Percentiles rank a stretch among this genome's conserved stretches.
These are phyloP conservation scores for Drosophila equinoxialis DNA, from an alignment of 1,140 invertebrate species.

Conservation along the genomic window DNA sequence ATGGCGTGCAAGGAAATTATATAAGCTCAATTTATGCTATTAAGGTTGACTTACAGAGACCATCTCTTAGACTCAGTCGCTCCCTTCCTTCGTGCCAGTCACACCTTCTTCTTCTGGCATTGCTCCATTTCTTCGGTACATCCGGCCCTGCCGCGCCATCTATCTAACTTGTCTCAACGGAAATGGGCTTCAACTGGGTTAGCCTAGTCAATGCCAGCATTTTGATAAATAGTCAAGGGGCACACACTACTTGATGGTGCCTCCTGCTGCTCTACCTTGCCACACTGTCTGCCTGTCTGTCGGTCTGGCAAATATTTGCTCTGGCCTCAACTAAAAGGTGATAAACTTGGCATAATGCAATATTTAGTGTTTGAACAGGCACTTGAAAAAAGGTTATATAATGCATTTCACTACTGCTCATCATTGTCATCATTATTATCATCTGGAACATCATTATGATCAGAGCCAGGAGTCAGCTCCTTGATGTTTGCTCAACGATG, in stretches of 20 bases:
- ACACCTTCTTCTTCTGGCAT: background rate
- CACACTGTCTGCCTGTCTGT: constrained; percentile 1
- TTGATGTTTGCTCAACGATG: constrained; percentile 51
- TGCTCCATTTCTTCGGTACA: constrained; percentile 22
- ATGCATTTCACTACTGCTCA: constrained; percentile 33
- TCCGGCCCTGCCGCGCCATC: constrained; percentile 20
- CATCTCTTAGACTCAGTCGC: background rate
- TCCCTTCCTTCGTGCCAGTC: background rate
- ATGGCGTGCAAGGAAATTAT: constrained; percentile 64
- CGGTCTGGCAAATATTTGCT: constrained; percentile 57
- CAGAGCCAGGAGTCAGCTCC: background rate
- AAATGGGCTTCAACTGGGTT: constrained; percentile 46
- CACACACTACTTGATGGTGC: constrained; percentile 5
- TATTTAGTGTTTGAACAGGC: constrained; percentile 63
- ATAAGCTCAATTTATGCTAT: constrained; percentile 64
- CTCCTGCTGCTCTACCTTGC: too few species aligned
- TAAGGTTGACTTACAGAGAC: constrained; percentile 56
- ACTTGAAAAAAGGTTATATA: constrained; percentile 52
- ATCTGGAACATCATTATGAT: constrained; percentile 14
- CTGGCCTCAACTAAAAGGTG: constrained; percentile 59
- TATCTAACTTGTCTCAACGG: constrained; percentile 29
- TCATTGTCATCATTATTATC: constrained; percentile 1
- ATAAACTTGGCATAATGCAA: constrained; percentile 69
- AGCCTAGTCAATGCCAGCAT: constrained; percentile 27
- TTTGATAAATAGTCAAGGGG: constrained; percentile 46